Percentiles rank a stretch among this genome's conserved stretches.
Conservation (phyloP, 2,888 invertebrate species). For the Philhelius pedissequus region DNA sequence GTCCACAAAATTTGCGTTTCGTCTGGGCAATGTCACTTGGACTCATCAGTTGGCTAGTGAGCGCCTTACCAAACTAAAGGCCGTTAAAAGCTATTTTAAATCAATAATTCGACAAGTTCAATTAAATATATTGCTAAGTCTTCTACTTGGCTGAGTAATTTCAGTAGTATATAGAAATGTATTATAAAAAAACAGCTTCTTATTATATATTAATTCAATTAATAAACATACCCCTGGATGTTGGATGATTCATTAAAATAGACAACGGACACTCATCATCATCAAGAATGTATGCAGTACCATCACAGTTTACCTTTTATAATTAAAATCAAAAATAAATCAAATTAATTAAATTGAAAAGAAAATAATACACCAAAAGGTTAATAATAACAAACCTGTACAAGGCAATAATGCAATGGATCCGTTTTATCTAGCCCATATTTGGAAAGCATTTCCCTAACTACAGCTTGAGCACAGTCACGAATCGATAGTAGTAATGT, state of each 20-base stretch:
- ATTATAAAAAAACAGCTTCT: too few relatives aligned
- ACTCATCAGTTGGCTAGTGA: too few relatives aligned
- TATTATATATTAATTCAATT: too few relatives aligned
- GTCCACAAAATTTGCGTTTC: too few relatives aligned
- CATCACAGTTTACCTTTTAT: constrained; percentile 82
- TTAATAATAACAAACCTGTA: constrained; percentile 85
- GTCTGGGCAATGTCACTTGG: too few relatives aligned
- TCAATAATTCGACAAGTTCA: too few relatives aligned
- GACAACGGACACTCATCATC: constrained; percentile 98
- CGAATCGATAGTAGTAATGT: constrained; percentile 95
- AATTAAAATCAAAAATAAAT: neutral
- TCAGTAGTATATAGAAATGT: too few relatives aligned
- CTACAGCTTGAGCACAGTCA: constrained; percentile 95
- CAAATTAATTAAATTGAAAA: too few relatives aligned
- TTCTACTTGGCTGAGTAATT: too few relatives aligned
- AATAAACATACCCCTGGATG: constrained; percentile 84
- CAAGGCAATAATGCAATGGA: constrained; percentile 94
- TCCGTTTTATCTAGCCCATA: constrained; percentile 96
- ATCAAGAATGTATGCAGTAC: constrained; percentile 94
- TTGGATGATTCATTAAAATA: constrained; percentile 93
- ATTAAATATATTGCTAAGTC: too few relatives aligned
- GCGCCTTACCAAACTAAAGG: too few relatives aligned
- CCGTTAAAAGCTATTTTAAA: too few relatives aligned
- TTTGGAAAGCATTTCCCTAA: constrained; percentile 97
- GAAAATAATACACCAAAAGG: neutral